A percentile compares a stretch with the other conserved stretches of the same genome.
phyloP scores from a whole-genome alignment of 2,888 invertebrate species.

The Drosophila pseudotakahashii region DNA sequence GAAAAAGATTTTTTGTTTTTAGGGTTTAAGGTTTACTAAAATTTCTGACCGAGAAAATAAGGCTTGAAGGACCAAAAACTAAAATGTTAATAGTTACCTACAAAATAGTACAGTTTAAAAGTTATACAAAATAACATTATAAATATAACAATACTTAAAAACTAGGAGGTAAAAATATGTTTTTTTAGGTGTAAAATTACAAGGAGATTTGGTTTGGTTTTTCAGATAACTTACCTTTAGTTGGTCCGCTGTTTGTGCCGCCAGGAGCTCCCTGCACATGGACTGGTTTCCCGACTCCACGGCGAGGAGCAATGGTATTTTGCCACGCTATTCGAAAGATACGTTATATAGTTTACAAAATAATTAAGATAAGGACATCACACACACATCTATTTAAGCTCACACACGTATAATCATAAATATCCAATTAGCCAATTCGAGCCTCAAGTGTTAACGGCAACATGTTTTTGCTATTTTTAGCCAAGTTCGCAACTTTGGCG shows the following conservation, averaged over 20 bases:
- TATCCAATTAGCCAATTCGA: constrained; percentile 74
- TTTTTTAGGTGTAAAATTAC: constrained; percentile 7
- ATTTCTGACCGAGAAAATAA: too few relatives aligned
- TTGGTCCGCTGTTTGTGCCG: constrained; percentile 94
- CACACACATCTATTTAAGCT: not conserved
- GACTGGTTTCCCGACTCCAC: constrained; percentile 98
- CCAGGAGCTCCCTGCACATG: constrained; percentile 96
- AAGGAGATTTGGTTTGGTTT: too few relatives aligned
- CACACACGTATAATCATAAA: constrained; percentile 61
- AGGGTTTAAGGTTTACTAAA: too few relatives aligned
- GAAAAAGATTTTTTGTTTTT: not conserved
- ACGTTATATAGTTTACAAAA: constrained; percentile 19
- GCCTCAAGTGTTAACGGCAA: constrained; percentile 77
- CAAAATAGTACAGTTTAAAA: too few relatives aligned
- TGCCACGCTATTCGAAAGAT: constrained; percentile 89
- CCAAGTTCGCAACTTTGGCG: constrained; percentile 78
- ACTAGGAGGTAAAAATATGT: not conserved
- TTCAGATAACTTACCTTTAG: constrained; percentile 86
- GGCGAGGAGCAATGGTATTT: constrained; percentile 96
- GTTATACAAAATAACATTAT: too few relatives aligned
- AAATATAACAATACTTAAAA: not conserved
- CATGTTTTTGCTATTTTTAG: constrained; percentile 72
- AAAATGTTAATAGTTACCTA: too few relatives aligned
- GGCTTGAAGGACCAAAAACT: too few relatives aligned
- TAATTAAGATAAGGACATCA: constrained; percentile 39